Evolutionary conservation across 2,888 invertebrate genomes (phyloP), one percentile per base, ranked within the genome.

Genomic region (Hypercompe scribonia): DNA sequence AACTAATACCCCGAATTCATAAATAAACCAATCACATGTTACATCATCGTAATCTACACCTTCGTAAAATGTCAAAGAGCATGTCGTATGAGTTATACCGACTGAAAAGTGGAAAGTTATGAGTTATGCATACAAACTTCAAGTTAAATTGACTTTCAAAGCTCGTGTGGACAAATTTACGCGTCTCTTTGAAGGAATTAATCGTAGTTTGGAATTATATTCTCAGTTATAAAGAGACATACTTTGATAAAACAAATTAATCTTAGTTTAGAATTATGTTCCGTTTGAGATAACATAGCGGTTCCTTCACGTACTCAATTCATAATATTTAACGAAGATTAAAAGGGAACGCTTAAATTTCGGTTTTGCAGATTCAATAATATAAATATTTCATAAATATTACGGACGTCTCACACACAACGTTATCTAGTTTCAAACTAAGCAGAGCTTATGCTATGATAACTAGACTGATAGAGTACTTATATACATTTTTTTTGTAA

Each of bases 101-200:
- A 65, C 66, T 72, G 68, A 63, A 71, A 68, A 78, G 58, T 72
- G 34, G 61, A 77, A 79, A 82, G 79, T 76, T 83, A 77, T 75
- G 68, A 80, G 79, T 74, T 84, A 74, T 75, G 61, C 71, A 46
- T 74, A 83, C 79, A 68, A 81, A 80, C 76, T 76, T 75, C 67
- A 83, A 83, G 84, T 84, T 83, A 83, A 83, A 83, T 84, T 83
- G 82, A 82, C 82, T 83, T 84, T 68, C 61, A n/a, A 58, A 36
- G 76, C 74, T 77, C 68, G 66, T 71, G 69, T 80, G 80, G 76
- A 75, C 80, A 72, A 74, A 75, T 80, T 84, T 77, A 75, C 78
- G 73, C 18, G 34, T 73, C 66, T 64, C 77, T 80, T 81, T 83
- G 84, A 77, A 68, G 68, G 36, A 71, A 70, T 82, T 73, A 68